Percentiles rank a stretch among this genome's conserved stretches.
These are phyloP conservation scores for Tringa solitaria DNA, from an alignment of 2,113 vertebrate genomes.

Conservation along the genomic window DNA sequence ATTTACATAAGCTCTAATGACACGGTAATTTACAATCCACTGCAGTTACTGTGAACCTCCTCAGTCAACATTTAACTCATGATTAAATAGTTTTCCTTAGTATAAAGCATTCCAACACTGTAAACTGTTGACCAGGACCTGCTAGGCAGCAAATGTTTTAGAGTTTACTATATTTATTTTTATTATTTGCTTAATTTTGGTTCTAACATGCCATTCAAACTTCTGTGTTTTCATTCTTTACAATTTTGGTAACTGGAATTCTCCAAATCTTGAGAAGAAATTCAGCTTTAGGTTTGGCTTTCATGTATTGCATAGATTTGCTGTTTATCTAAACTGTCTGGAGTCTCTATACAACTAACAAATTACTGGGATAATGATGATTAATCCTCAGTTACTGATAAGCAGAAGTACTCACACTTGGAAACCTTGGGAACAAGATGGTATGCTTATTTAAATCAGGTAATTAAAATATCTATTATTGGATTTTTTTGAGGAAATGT, in stretches of 20 bases:
- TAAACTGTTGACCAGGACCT: neutral
- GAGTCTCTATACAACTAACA: neutral
- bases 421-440: neutral
- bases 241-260: neutral
- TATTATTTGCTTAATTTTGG: neutral
- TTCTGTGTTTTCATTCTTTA: neutral
- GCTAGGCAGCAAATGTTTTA: neutral
- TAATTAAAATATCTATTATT: neutral
- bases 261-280: neutral
- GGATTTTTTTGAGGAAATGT: neutral
- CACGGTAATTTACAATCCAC: neutral
- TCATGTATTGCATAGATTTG: neutral
- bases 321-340: neutral
- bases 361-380: neutral
- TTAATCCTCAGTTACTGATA: neutral
- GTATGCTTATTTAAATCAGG: neutral
- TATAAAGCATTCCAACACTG: neutral
- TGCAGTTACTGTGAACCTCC: neutral
- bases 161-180: neutral
- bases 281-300: neutral
- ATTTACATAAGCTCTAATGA: neutral
- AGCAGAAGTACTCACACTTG: neutral
- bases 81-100: neutral
- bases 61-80: neutral
- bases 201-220: neutral